These are phyloP conservation scores for Trachurus trachurus DNA, from an alignment of 2,797 vertebrate genomes.

Conservation along the genomic window DNA sequence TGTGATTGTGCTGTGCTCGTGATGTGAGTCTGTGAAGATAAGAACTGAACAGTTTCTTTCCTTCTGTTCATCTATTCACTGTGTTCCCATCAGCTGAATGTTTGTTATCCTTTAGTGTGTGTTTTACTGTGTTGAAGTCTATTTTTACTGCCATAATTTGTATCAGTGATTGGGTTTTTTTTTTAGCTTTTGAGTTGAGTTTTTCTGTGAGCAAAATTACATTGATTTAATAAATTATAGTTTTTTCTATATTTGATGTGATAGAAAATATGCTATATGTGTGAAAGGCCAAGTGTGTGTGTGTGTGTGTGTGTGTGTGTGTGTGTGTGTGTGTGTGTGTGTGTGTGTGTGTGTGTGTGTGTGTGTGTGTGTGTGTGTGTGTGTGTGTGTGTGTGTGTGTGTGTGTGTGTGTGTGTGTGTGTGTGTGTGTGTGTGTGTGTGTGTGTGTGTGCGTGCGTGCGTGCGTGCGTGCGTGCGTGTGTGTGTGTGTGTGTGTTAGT, in stretches of 20 bases:
- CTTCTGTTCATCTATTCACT: background rate
- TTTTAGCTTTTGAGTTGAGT: background rate
- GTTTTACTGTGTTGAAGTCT: too few relatives aligned
- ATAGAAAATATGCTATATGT: background rate
- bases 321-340: conserved; percentile 5
- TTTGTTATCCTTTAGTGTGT: background rate
- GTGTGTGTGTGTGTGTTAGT: conserved; percentile 26
- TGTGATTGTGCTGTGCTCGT: background rate
- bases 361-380: conserved; percentile 14
- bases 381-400: conserved; percentile 4
- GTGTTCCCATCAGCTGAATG: background rate
- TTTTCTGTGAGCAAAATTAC: background rate
- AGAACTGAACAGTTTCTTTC: background rate
- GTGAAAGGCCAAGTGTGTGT: background rate
- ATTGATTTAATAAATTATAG: background rate
- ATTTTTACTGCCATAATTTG: background rate
- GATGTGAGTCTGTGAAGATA: background rate
- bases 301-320: conserved; percentile 16
- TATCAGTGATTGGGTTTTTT: background rate
- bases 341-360: conserved; percentile 4
- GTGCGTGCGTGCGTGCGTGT: too few relatives aligned
- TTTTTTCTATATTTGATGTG: background rate
- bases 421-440: conserved; percentile 4
- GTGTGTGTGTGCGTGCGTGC: conserved; percentile 13
- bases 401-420: conserved; percentile 8